Percentiles rank a stretch among this genome's conserved stretches.
Conservation (phyloP, 2,888 invertebrate genomes). For the Gymnosoma rotundatum region DNA sequence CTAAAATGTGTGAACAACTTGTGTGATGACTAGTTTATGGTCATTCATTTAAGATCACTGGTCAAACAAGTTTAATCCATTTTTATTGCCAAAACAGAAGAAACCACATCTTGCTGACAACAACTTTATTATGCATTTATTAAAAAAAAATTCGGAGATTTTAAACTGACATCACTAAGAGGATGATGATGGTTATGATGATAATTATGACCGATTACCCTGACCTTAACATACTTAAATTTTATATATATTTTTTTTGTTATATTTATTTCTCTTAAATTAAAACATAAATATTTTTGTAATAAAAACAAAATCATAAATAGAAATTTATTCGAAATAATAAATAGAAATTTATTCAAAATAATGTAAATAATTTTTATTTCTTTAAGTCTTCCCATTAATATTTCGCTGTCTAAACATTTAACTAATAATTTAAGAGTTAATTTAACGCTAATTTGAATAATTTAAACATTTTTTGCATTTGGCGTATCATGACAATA, state of each 20-base stretch:
- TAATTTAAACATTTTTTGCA: not conserved
- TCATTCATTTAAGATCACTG: slow-evolving; percentile 66
- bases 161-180: slow-evolving; percentile 46
- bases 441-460: not conserved
- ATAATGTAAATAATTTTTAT: no score
- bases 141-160: slow-evolving; percentile 11
- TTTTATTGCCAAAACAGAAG: slow-evolving; percentile 40
- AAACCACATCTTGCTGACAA: slow-evolving; percentile 17
- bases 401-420: no score
- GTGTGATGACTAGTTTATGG: slow-evolving; percentile 59
- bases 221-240: slow-evolving; percentile 70
- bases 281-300: not conserved
- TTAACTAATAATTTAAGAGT: no score
- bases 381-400: no score
- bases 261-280: slow-evolving; percentile 1
- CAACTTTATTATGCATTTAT: slow-evolving; percentile 38
- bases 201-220: slow-evolving; percentile 62
- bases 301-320: not conserved
- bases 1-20: slow-evolving; percentile 29
- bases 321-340: no score
- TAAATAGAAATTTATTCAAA: no score
- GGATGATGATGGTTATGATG: slow-evolving; percentile 40
- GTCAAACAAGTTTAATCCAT: slow-evolving; percentile 67
- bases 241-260: slow-evolving; percentile 2
- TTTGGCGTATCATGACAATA: no score